phyloP scores from a whole-genome alignment of 2,797 vertebrate genomes.

The Synanceia verrucosa region DNA sequence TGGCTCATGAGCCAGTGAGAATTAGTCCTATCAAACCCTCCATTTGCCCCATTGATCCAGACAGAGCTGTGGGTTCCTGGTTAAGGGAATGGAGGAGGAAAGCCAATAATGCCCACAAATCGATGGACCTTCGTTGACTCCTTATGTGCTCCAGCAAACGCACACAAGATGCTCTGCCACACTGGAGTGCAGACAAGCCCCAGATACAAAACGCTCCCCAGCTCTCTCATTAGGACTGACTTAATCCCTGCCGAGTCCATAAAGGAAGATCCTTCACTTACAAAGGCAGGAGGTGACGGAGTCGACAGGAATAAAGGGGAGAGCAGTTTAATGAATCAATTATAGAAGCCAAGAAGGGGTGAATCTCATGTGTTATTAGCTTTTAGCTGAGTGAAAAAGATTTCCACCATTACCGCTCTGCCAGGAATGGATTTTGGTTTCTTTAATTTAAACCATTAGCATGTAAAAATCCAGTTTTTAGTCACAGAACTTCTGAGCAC shows the following conservation, averaged over 20 bases:
- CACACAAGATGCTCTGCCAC: constrained; percentile 2
- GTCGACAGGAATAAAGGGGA: constrained; percentile 25
- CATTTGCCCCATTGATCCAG: constrained; percentile 61
- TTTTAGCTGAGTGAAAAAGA: constrained; percentile 22
- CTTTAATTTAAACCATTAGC: constrained; percentile 39
- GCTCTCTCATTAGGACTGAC: constrained; percentile 39
- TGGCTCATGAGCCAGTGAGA: constrained; percentile 46
- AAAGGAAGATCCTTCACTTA: constrained; percentile 26
- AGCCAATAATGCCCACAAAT: constrained; percentile 53
- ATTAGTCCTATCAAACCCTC: constrained; percentile 55
- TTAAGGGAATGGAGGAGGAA: constrained; percentile 19
- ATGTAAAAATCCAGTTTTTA: constrained; percentile 14
- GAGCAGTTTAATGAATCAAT: constrained; percentile 53
- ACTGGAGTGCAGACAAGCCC: constrained; percentile 11
- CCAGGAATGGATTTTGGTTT: constrained; percentile 17
- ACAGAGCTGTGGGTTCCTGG: constrained; percentile 23
- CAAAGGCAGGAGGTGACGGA: constrained; percentile 14
- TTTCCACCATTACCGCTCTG: constrained; percentile 7
- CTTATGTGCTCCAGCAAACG: constrained; percentile 22
- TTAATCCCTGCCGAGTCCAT: constrained; percentile 29
- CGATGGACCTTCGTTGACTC: constrained; percentile 57
- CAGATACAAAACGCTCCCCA: constrained; percentile 2
- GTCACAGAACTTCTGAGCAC: constrained; percentile 16
- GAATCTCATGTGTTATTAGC: constrained; percentile 39
- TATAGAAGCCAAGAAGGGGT: constrained; percentile 36